Evolutionary conservation across 2,888 invertebrate genomes (phyloP).

Genomic region (Parapristionchus giblindavisi): DNA sequence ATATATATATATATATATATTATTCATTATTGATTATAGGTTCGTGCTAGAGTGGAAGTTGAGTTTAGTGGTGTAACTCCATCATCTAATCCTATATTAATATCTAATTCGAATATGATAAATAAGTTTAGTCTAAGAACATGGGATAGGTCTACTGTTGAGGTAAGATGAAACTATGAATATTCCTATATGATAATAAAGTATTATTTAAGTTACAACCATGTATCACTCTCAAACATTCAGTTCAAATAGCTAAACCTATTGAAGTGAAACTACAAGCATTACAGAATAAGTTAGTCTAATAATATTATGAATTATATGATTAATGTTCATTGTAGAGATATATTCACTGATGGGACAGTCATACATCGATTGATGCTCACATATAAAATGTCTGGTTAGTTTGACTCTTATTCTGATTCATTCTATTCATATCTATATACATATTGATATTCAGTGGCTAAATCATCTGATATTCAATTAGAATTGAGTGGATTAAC

Average conservation of each 20-base stretch:
- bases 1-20: background rate
- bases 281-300: conserved; percentile 19
- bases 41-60: conserved; percentile 42
- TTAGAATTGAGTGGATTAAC: conserved; percentile 82
- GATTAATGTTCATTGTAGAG: background rate
- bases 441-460: conserved; percentile 50
- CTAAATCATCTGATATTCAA: conserved; percentile 51
- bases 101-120: conserved; percentile 26
- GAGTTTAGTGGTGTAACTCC: conserved; percentile 52
- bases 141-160: conserved; percentile 33
- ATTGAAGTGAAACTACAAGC: conserved; percentile 30
- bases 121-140: conserved; percentile 23
- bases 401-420: background rate
- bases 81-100: background rate
- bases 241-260: conserved; percentile 26
- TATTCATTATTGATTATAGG: background rate
- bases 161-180: conserved; percentile 18
- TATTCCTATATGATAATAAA: too few species aligned
- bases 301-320: background rate
- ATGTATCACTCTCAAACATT: conserved; percentile 23
- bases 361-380: conserved; percentile 86
- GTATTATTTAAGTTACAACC: conserved; percentile 20
- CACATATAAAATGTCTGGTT: conserved; percentile 80
- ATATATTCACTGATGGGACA: conserved; percentile 36
- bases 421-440: background rate